Evolutionary conservation across 2,888 invertebrate species (phyloP), one percentile per base, ranked within the genome.

Genomic region (Ophioninae sp.): DNA sequence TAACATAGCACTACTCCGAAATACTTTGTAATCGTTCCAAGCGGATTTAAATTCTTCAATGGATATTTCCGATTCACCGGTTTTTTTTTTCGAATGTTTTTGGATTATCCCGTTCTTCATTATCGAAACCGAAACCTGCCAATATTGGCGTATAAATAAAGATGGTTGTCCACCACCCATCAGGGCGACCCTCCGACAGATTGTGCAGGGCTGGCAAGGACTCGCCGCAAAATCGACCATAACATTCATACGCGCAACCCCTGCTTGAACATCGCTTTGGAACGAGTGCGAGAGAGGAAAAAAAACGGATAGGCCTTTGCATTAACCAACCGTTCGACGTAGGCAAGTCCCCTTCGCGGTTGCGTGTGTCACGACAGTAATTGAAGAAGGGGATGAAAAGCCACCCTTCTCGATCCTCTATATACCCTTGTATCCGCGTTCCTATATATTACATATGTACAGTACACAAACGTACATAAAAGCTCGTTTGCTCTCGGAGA

Each of bases 221-320:
- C 59, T 72, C 76, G 86, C 89, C 88, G 88, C 86, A 87, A 79
- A 85, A 88, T 88, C 87, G 79, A 89, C 90, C 89, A 86, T 87
- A 89, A 91, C 90, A 91, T 88, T 90, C 88, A 88, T 90, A 89
- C 87, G 88, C 88, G 88, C 88, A 87, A 88, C 88, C 83, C 83
- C 84, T 68, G 79, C 88, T n/a, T n/a, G 84, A 86, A 86, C 87
- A 80, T 74, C 23, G 72, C 23, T 72, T 58, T 56, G 59, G 58
- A 44, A 67, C n/a, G 58, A 75, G 74, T 75, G 72, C 75, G 69
- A 41, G 82, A 79, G 88, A 88, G 87, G 87, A 86, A 83, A 83
- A 79, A 79, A 73, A 74, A 81, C 82, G 72, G 83, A 84, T 84
- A 84, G 84, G 81, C 80, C 84, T 78, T 86, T 88, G 88, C 87